These are phyloP conservation scores for Drosophila subobscura DNA, from an alignment of 1,140 invertebrate species.

Conservation along the genomic window DNA sequence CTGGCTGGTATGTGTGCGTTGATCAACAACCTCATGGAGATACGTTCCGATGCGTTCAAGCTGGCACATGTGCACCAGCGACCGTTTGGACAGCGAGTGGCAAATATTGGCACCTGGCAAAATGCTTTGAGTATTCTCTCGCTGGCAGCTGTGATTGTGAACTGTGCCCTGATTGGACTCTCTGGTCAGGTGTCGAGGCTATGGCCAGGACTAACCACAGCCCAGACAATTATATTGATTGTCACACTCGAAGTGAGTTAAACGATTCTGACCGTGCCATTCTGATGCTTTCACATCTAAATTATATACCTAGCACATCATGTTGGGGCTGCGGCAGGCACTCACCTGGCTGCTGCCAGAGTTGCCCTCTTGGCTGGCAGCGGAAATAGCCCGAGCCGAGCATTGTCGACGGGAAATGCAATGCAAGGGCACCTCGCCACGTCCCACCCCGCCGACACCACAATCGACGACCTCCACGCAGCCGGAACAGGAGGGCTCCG, in stretches of 20 bases:
- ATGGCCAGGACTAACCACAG: conserved; percentile 93
- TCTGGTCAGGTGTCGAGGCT: conserved; percentile 95
- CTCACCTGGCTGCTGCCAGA: conserved; percentile 93
- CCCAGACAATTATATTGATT: conserved; percentile 93
- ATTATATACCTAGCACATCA: conserved; percentile 89
- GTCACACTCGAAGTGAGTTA: conserved; percentile 90
- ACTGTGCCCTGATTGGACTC: conserved; percentile 96
- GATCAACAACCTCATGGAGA: conserved; percentile 96
- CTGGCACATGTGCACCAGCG: conserved; percentile 96
- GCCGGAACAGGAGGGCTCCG: conserved; percentile 64
- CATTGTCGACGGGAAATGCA: conserved; percentile 90
- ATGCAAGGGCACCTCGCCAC: conserved; percentile 83
- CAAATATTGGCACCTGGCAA: conserved; percentile 98
- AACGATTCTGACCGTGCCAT: too few species aligned
- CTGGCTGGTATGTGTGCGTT: conserved; percentile 96
- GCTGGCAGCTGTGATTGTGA: conserved; percentile 96
- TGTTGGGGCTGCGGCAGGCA: conserved; percentile 90
- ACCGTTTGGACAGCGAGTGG: conserved; percentile 95
- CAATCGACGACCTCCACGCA: conserved; percentile 81
- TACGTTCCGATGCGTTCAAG: conserved; percentile 98
- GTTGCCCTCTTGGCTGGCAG: conserved; percentile 95
- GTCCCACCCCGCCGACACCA: conserved; percentile 81
- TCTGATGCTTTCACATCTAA: background rate
- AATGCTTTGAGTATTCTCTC: conserved; percentile 97
- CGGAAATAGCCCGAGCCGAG: conserved; percentile 93